Evolutionary conservation across 1,140 invertebrate genomes (phyloP).

Genomic region (Listronotus bonariensis): DNA sequence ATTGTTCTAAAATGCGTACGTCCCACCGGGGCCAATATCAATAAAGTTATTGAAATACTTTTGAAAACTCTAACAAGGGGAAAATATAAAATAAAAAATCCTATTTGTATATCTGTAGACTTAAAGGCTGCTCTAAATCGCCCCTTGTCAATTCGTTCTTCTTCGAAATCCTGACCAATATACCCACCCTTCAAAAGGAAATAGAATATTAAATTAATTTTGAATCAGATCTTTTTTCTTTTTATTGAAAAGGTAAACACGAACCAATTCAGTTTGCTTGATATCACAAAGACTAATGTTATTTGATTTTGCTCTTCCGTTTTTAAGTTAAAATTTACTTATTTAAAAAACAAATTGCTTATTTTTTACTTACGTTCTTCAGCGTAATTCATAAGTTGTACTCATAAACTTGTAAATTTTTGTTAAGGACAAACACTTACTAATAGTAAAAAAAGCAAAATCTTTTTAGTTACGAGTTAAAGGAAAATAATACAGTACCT

Average conservation of each 20-base stretch:
- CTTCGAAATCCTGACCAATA: slow-evolving; percentile 39
- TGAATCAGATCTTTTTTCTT: slow-evolving; percentile 30
- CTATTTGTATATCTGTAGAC: slow-evolving; percentile 39
- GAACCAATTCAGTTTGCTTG: slow-evolving; percentile 29
- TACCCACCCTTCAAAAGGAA: slow-evolving; percentile 37
- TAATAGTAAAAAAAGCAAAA: no score
- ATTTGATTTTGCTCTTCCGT: slow-evolving; percentile 18
- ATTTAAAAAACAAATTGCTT: no score
- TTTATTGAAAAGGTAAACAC: slow-evolving; percentile 34
- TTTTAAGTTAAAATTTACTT: no score
- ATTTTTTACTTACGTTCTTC: no score
- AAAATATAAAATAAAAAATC: slow-evolving; percentile 38
- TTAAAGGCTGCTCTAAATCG: slow-evolving; percentile 28
- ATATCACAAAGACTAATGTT: slow-evolving; percentile 10
- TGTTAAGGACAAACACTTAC: no score
- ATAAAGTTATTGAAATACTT: slow-evolving; percentile 43
- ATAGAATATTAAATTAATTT: slow-evolving; percentile 38
- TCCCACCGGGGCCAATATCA: slow-evolving; percentile 38
- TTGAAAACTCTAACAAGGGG: slow-evolving; percentile 35
- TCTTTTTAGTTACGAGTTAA: no score
- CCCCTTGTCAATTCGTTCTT: slow-evolving; percentile 37
- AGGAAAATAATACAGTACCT: no score
- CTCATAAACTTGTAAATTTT: no score
- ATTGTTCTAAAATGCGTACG: slow-evolving; percentile 29
- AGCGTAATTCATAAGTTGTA: no score